Evolutionary conservation across 30 jellyfish, hydroid and myxozoan genomes (phyloP).

Genomic region (Calvadosia cruxmelitensis): DNA sequence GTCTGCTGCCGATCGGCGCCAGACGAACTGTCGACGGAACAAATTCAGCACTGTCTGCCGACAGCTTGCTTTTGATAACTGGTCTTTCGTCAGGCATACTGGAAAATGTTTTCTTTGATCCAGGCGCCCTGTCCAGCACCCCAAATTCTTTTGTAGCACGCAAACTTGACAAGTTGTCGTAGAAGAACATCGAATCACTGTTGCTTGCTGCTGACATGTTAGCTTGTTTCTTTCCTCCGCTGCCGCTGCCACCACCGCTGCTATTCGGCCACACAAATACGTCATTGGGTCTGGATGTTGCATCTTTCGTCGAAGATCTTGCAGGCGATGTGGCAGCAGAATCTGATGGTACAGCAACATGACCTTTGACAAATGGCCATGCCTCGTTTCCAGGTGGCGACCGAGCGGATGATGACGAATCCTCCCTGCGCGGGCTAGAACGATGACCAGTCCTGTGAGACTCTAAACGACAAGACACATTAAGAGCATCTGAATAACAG

Average conservation of each 20-base stretch:
- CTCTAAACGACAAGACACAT: background rate
- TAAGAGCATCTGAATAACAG: too few species aligned
- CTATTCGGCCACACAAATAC: background rate
- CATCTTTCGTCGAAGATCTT: background rate
- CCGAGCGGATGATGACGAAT: background rate
- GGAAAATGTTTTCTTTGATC: constrained; percentile 28
- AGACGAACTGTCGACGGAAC: constrained; percentile 73
- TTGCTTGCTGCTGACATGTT: constrained; percentile 23
- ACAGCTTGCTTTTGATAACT: constrained; percentile 36
- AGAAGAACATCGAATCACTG: constrained; percentile 88
- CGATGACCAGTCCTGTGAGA: too few species aligned
- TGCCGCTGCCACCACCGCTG: too few species aligned
- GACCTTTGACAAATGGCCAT: background rate
- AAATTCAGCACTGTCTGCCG: constrained; percentile 94
- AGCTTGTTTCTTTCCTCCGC: background rate
- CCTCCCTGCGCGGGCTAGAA: background rate
- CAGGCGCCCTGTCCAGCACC: constrained; percentile 49
- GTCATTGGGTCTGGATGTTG: background rate
- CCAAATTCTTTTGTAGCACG: constrained; percentile 74
- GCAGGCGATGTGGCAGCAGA: background rate
- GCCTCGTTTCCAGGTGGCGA: background rate
- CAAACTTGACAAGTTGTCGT: constrained; percentile 85
- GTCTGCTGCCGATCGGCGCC: constrained; percentile 24
- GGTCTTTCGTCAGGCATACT: background rate
- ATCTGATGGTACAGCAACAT: background rate